Evolutionary conservation across 2,797 vertebrate species (phyloP).

Genomic region (Sebastes itinus): DNA sequence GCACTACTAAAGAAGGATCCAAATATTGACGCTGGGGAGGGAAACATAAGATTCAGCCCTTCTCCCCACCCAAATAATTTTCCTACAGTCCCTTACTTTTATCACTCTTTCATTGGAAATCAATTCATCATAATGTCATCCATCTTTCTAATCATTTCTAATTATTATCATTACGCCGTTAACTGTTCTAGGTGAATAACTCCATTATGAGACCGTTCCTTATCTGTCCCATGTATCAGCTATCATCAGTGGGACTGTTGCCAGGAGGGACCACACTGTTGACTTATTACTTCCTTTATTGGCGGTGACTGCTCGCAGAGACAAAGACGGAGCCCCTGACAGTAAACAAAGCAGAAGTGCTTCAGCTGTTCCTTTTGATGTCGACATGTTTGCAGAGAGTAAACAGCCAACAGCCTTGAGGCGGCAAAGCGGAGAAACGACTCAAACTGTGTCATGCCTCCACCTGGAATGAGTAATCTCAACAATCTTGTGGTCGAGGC

Average conservation of each 20-base stretch:
- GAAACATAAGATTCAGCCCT: background rate
- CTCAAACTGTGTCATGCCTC: conserved; percentile 49
- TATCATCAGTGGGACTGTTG: conserved; percentile 40
- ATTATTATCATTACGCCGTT: conserved; percentile 10
- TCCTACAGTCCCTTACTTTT: background rate
- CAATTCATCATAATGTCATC: background rate
- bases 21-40: background rate
- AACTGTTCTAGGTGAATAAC: conserved; percentile 5
- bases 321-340: conserved; percentile 48
- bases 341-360: conserved; percentile 56
- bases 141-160: conserved; percentile 9
- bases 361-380: conserved; percentile 60
- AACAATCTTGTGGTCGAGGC: conserved; percentile 25
- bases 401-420: conserved; percentile 50
- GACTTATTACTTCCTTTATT: conserved; percentile 73
- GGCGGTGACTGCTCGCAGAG: conserved; percentile 35
- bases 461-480: conserved; percentile 39
- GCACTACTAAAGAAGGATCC: background rate
- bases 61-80: background rate
- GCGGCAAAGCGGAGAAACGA: conserved; percentile 35
- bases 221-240: conserved; percentile 29
- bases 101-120: background rate
- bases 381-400: conserved; percentile 51
- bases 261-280: conserved; percentile 34
- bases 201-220: background rate